phyloP scores from a whole-genome alignment of 2,888 invertebrate genomes.

The Machimus atricapillus region DNA sequence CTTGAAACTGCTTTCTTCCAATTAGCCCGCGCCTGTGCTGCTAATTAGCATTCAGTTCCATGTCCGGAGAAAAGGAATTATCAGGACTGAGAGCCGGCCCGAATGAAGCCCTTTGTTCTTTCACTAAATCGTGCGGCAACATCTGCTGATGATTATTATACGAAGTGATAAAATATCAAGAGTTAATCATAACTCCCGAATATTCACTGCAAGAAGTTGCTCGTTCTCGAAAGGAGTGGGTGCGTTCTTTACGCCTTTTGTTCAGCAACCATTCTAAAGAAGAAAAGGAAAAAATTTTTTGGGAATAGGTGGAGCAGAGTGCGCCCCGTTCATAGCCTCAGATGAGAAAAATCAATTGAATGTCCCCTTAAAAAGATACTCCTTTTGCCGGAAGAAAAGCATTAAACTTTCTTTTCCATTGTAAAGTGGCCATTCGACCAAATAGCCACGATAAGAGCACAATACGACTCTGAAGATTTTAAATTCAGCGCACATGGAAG shows the following conservation, averaged over 20 bases:
- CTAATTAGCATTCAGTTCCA: conserved; percentile 45
- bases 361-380: conserved; percentile 30
- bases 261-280: neutral
- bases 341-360: conserved; percentile 33
- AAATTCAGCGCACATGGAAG: conserved; percentile 43
- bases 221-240: neutral
- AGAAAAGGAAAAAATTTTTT: neutral
- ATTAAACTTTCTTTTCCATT: conserved; percentile 26
- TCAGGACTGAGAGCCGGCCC: neutral
- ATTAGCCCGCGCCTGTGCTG: conserved; percentile 24
- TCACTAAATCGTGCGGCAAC: conserved; percentile 24
- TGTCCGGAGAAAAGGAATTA: conserved; percentile 38
- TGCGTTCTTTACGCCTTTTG: neutral
- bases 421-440: conserved; percentile 42
- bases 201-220: conserved; percentile 10
- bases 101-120: conserved; percentile 17
- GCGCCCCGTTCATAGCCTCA: neutral
- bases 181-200: conserved; percentile 29
- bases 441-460: conserved; percentile 44
- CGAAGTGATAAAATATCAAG: conserved; percentile 39
- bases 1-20: conserved; percentile 42
- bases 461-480: conserved; percentile 31
- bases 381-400: neutral
- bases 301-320: neutral
- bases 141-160: conserved; percentile 38